Percentiles rank a stretch among this genome's conserved stretches.
These are phyloP conservation scores for Thaumatotibia leucotreta DNA, from an alignment of 1,140 invertebrate genomes.

Conservation along the genomic window DNA sequence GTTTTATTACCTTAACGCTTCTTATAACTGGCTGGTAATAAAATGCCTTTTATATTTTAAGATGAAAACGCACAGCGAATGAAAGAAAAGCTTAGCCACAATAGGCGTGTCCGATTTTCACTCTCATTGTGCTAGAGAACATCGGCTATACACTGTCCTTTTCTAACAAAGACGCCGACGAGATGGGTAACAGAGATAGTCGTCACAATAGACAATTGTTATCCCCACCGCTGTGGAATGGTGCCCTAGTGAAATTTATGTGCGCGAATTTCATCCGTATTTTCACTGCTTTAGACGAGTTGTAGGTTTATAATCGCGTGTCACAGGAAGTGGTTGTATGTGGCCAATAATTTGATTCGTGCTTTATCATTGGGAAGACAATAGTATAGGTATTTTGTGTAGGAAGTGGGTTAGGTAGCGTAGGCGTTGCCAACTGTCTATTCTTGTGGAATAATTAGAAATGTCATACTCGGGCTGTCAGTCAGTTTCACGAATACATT, in stretches of 20 bases:
- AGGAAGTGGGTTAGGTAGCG: constrained; percentile 33
- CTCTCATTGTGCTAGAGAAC: constrained; percentile 56
- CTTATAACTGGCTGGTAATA: background rate
- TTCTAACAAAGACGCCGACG: constrained; percentile 44
- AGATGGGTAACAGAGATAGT: constrained; percentile 71
- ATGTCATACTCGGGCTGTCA: background rate
- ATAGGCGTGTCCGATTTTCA: constrained; percentile 67
- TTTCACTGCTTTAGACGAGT: background rate
- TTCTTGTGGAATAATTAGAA: constrained; percentile 13
- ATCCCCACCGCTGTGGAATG: constrained; percentile 51
- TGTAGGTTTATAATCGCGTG: constrained; percentile 21
- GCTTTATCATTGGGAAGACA: constrained; percentile 69
- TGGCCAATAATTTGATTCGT: constrained; percentile 70
- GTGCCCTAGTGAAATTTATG: constrained; percentile 50
- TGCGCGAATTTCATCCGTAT: constrained; percentile 24
- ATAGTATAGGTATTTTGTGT: constrained; percentile 55
- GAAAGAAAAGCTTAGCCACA: constrained; percentile 60
- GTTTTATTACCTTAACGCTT: background rate
- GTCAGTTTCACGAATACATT: background rate
- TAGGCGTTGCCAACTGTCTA: constrained; percentile 28
- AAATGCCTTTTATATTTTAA: background rate
- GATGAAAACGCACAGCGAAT: constrained; percentile 46
- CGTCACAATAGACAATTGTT: constrained; percentile 74
- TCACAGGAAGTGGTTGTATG: constrained; percentile 17
- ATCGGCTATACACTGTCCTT: constrained; percentile 33